Evolutionary conservation across 2,888 invertebrate genomes (phyloP), one percentile per base, ranked within the genome.

Genomic region (Drosophila leonis): DNA sequence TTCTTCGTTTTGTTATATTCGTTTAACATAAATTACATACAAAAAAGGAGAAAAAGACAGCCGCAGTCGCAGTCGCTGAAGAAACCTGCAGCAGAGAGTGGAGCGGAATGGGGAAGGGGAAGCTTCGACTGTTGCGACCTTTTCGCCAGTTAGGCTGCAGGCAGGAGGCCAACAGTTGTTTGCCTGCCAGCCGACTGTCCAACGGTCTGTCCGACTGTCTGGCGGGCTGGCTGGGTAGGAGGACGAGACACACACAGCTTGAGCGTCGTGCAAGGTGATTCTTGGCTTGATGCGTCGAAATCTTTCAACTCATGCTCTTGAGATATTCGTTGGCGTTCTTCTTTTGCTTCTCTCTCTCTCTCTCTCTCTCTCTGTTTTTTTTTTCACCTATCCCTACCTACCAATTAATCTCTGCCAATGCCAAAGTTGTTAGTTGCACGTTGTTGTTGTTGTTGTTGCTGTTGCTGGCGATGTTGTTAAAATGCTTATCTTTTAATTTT

Each of bases 351-450:
- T 65, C 39, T 31, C 33, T 49, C 52, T 59, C 29, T 52, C 41
- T 46, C 0, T 13, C 35, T 51, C 4, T 24, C 9, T 24, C 24
- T 9, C 10, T 33, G n/a, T 24, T 44, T 51, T 70, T 70, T 81
- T 90, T 73, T 87, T 80, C 90, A 83, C 89, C 88, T 83, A 85
- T 90, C 79, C 91, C 83, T 89, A 82, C 90, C 90, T 90, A 91
- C 91, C 91, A 91, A 91, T 91, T 91, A 91, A 91, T 91, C 91
- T 91, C 88, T 90, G 91, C 91, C 92, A 92, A 91, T 91, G 92
- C 91, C 91, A 91, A 90, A 89, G 91, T 84, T 91, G 90, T 91
- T 92, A 84, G 82, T 82, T 89, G 86, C 85, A 84, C 76, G 86
- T 78, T 82, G 86, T 44, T 75, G 64, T 59, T 72, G 72, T 59